These are phyloP conservation scores for Amphimedon queenslandica DNA, from an alignment of 37 sponge, comb jelly and placozoan genomes.

Conservation along the genomic window DNA sequence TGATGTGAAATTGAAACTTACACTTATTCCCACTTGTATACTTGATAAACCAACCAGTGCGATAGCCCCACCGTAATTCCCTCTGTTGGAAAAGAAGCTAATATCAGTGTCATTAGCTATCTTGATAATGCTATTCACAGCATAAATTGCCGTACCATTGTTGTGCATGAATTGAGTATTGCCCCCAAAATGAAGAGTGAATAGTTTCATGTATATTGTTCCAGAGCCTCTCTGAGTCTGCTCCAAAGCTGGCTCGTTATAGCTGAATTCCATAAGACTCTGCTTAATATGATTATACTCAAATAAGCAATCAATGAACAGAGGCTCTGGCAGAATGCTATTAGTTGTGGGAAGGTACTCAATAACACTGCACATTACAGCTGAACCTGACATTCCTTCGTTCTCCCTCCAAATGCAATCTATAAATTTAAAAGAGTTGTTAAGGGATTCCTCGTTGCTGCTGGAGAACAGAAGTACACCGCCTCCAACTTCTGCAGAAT, in stretches of 20 bases:
- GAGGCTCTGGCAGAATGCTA: not conserved
- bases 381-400: not conserved
- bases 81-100: not conserved
- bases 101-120: not conserved
- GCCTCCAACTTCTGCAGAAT: not conserved
- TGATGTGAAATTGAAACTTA: not conserved
- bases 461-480: not conserved
- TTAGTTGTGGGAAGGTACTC: not conserved
- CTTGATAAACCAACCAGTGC: not conserved
- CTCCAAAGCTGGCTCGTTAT: too few relatives aligned
- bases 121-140: not conserved
- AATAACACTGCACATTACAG: not conserved
- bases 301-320: not conserved
- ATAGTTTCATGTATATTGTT: not conserved
- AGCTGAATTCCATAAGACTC: too few relatives aligned
- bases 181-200: not conserved
- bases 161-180: not conserved
- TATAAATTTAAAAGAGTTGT: not conserved
- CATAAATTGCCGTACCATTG: not conserved
- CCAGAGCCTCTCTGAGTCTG: not conserved
- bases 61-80: not conserved
- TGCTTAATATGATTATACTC: not conserved
- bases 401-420: not conserved
- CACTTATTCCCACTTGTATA: not conserved
- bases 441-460: not conserved